Evolutionary conservation across 1,140 invertebrate species (phyloP), one percentile per base, ranked within the genome.

Genomic region (Dysdera silvatica): DNA sequence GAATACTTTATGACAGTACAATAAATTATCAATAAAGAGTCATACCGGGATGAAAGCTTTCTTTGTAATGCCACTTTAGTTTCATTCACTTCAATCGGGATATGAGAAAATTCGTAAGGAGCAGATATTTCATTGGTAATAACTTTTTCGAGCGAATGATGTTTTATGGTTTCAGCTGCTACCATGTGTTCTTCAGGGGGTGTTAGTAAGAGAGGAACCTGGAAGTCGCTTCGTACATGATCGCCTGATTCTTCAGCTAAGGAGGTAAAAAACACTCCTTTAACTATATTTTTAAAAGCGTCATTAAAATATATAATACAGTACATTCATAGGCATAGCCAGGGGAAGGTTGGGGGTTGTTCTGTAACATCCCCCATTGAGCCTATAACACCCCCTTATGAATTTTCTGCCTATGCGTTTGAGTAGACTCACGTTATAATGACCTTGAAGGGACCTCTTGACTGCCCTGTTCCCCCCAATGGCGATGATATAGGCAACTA

Each of bases 81-180:
- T 60, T 97, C 92, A 57, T 91, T 91, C 73, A 95, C 90, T 75
- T 97, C 93, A 70, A 98, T 98, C 0, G 95, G 94, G 77, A 95
- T 97, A 76, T 95, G 90, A 0, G 92, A 91, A 16, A 96, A 88
- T 78, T 96, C 92, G 74, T 95, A 97, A 0, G 92, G 90, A 8
- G 91, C 90, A 16, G 89, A 93, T 66, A 95, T 86, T 77, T 94
- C 89, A 75, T 94, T 94, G 16, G 32, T 31, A 56, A 65, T 59
- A 2, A 32, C 55, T 37, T 65, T 59, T 48, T 65, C 63, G 5
- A 45, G 56, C 14, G 55, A 37, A 37, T 60, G 63, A n/a, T 60
- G 28, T n/a, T 47, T 48, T 16, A 65, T 65, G 18, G 56, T 29
- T 31, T 54, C 29, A 20, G 63, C 31, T 10, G 32, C 51, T 28